Evolutionary conservation across 2,888 invertebrate genomes (phyloP).

Genomic region (Loripinus fragilis): DNA sequence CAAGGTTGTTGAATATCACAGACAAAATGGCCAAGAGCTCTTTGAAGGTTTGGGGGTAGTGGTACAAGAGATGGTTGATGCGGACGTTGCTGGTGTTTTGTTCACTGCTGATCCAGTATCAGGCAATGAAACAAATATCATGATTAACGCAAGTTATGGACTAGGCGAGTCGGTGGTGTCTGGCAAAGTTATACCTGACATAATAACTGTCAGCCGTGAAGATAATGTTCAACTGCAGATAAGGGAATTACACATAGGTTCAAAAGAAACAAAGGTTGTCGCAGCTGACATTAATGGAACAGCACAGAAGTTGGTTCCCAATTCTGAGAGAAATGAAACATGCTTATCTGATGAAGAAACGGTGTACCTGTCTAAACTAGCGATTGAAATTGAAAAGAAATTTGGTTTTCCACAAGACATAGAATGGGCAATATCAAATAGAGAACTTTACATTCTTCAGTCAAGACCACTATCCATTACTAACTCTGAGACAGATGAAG

Average conservation of each 20-base stretch:
- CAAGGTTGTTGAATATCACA: slow-evolving; percentile 9
- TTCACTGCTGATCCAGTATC: slow-evolving; percentile 28
- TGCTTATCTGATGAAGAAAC: background rate
- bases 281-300: background rate
- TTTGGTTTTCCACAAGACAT: slow-evolving; percentile 16
- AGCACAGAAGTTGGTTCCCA: background rate
- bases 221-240: background rate
- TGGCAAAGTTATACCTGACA: slow-evolving; percentile 13
- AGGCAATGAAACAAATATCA: slow-evolving; percentile 13
- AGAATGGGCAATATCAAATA: slow-evolving; percentile 24
- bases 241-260: background rate
- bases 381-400: slow-evolving; percentile 11
- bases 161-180: slow-evolving; percentile 31
- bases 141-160: slow-evolving; percentile 20
- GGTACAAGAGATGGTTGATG: slow-evolving; percentile 26
- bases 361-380: background rate
- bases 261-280: background rate
- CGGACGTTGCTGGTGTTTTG: slow-evolving; percentile 28
- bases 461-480: slow-evolving; percentile 14
- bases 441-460: slow-evolving; percentile 20
- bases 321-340: background rate
- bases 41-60: slow-evolving; percentile 22
- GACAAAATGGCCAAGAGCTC: slow-evolving; percentile 24
- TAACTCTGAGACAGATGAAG: slow-evolving; percentile 16
- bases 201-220: background rate